Percentiles rank a stretch among this genome's conserved stretches.
These are phyloP conservation scores for Holothuria scabra DNA, from an alignment of 53 echinoderm and acorn worm species.

Conservation along the genomic window DNA sequence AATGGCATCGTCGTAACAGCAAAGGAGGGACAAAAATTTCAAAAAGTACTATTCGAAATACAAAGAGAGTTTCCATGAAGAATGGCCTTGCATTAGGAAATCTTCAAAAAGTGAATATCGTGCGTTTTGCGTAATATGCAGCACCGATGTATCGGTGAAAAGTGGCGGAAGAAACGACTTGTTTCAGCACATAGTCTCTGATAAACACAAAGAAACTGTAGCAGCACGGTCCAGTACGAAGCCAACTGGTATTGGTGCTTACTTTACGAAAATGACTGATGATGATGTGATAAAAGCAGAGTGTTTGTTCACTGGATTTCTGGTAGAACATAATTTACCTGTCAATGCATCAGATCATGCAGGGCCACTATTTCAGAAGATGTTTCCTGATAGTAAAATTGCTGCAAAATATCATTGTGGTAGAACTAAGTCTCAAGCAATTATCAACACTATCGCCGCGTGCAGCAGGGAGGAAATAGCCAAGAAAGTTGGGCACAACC, in stretches of 20 bases:
- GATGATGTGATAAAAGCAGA: slow-evolving; percentile 48
- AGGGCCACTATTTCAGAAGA: slow-evolving; percentile 36
- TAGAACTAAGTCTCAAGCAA: slow-evolving; percentile 51
- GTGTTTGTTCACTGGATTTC: slow-evolving; percentile 49
- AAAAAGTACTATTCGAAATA: too few species aligned
- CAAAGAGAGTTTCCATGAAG: too few species aligned
- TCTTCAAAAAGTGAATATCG: too few species aligned
- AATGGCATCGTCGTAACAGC: too few species aligned
- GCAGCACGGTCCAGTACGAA: not conserved
- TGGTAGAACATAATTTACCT: slow-evolving; percentile 58
- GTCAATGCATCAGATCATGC: slow-evolving; percentile 50
- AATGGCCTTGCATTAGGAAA: too few species aligned
- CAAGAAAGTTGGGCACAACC: slow-evolving; percentile 16
- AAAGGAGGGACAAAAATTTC: too few species aligned
- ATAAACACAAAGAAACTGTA: slow-evolving; percentile 5
- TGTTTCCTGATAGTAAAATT: slow-evolving; percentile 49
- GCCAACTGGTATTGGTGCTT: not conserved
- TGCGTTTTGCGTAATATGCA: too few species aligned
- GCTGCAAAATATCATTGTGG: slow-evolving; percentile 55
- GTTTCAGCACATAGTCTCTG: not conserved
- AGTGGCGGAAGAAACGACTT: too few species aligned
- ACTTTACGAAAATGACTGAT: slow-evolving; percentile 16
- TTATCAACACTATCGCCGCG: slow-evolving; percentile 19
- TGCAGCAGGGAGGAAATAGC: slow-evolving; percentile 25
- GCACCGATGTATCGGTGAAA: too few species aligned